Evolutionary conservation across 1,140 invertebrate species (phyloP), one percentile per base, ranked within the genome.

Genomic region (Cotesia chilonis): DNA sequence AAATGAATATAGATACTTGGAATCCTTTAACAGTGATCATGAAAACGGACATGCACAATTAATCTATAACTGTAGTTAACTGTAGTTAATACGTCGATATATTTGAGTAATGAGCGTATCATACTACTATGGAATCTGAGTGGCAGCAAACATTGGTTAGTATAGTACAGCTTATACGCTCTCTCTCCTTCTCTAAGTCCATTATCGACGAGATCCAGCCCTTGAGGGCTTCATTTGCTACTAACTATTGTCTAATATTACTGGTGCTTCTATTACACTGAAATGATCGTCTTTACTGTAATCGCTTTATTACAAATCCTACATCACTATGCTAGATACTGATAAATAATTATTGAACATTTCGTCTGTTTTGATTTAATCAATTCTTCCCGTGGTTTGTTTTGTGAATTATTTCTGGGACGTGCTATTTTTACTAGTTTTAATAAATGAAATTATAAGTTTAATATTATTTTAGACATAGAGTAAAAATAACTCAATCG

Each of bases 11-110:
- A 64, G 2, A 28, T 3, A 28, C 28, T 28, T 28, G 76, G 80
- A 82, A 84, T 83, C 81, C 75, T 60, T 41, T 14, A 75, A 72
- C 72, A 69, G 75, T 79, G 81, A 84, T 78, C 80, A 84, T 82
- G 80, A 82, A 80, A 75, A 74, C 65, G 52, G 51, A 70, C 68
- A 61, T 10, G 51, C 59, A n/a, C 72, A 72, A 80, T 82, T 77
- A 76, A 83, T 84, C 76, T 81, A 83, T 84, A 82, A 83, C 82
- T 76, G 75, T 71, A 54, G 28, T 41, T 84, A 82, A 83, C 82
- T 76, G 75, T 71, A 54, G 28, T 41, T 57, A 20, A 64, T 68
- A 76, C 70, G 71, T 79, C 75, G 74, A 78, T 76, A 71, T 76
- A 71, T 14, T 47, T 9, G 28, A 35, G 41, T 51, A 69, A 70